These are phyloP conservation scores for Gorsachius goisagi DNA, from an alignment of 2,113 vertebrate genomes.

Conservation along the genomic window DNA sequence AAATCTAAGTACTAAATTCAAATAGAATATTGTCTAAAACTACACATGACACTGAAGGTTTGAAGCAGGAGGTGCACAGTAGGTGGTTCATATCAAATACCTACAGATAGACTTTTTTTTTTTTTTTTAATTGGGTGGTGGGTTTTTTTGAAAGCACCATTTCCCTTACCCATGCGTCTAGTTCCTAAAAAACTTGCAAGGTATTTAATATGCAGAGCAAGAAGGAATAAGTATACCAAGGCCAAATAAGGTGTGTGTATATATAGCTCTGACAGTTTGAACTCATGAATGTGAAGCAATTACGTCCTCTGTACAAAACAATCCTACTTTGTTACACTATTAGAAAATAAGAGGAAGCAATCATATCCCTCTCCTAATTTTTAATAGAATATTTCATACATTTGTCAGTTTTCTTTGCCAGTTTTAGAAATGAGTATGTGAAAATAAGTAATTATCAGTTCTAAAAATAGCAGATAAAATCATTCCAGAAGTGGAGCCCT, in stretches of 20 bases:
- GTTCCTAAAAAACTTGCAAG: not conserved
- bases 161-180: not conserved
- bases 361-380: not conserved
- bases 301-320: not conserved
- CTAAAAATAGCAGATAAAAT: slow-evolving; percentile 21
- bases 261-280: not conserved
- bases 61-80: not conserved
- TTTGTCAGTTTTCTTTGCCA: not conserved
- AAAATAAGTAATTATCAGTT: not conserved
- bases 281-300: not conserved
- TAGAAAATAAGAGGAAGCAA: not conserved
- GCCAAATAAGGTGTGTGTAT: not conserved
- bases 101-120: not conserved
- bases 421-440: not conserved
- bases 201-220: not conserved
- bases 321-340: not conserved
- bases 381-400: not conserved
- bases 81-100: not conserved
- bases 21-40: not conserved
- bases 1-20: not conserved
- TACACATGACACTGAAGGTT: not conserved
- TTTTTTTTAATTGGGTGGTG: fast-evolving
- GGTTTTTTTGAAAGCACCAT: not conserved
- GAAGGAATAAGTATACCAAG: not conserved
- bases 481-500: not conserved